A percentile compares a stretch with the other conserved stretches of the same genome.
phyloP scores from a whole-genome alignment of 2,888 invertebrate species.

The Saturnia pavonia region DNA sequence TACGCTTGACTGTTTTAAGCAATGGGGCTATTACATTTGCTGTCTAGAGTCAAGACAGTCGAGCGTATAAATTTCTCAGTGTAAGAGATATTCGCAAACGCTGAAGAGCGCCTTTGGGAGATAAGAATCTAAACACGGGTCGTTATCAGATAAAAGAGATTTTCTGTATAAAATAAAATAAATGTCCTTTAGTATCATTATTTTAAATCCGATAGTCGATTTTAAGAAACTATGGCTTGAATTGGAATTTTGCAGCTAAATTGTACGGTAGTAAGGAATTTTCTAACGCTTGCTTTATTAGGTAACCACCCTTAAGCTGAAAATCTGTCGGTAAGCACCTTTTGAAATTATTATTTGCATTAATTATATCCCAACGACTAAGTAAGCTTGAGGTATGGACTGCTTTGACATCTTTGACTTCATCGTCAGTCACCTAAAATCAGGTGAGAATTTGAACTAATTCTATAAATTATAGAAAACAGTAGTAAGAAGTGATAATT shows the following conservation, averaged over 20 bases:
- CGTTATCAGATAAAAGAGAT: neutral
- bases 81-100: neutral
- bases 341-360: too few relatives aligned
- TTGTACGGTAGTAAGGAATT: neutral
- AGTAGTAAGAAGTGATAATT: too few relatives aligned
- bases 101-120: slow-evolving; percentile 5
- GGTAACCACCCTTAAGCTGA: too few relatives aligned
- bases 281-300: neutral
- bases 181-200: neutral
- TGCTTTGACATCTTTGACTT: too few relatives aligned
- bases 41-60: neutral
- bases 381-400: too few relatives aligned
- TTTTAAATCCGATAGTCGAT: slow-evolving; percentile 4
- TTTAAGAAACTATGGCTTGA: neutral
- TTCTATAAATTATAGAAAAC: neutral
- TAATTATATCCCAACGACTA: too few relatives aligned
- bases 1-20: neutral
- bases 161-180: neutral
- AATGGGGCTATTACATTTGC: neutral
- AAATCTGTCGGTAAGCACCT: too few relatives aligned
- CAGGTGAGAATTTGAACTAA: neutral
- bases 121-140: neutral
- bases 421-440: too few relatives aligned
- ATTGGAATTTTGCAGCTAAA: too few relatives aligned
- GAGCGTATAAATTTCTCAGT: slow-evolving; percentile 3